phyloP scores from a whole-genome alignment of 2,113 vertebrate genomes.

The Eulacestoma nigropectus region DNA sequence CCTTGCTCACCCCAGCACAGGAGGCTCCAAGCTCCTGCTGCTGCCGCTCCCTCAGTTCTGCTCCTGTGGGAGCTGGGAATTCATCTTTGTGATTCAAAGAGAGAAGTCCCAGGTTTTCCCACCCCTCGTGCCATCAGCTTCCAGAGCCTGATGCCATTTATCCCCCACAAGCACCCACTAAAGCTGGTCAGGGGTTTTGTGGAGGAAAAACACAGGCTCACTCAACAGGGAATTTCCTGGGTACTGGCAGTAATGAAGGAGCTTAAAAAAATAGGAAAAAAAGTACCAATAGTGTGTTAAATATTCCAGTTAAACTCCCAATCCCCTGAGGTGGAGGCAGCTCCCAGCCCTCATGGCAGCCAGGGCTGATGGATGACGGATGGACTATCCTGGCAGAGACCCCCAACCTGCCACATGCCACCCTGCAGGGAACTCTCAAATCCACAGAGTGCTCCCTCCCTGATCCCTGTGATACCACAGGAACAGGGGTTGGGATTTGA shows the following conservation, averaged over 20 bases:
- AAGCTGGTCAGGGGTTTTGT: neutral
- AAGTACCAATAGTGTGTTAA: neutral
- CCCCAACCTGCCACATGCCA: rapidly evolving
- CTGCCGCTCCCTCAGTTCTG: neutral
- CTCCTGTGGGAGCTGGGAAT: neutral
- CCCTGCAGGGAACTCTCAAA: neutral
- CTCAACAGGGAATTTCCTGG: neutral
- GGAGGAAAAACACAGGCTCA: neutral
- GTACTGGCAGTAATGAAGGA: neutral
- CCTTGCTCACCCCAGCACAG: neutral
- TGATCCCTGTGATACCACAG: neutral
- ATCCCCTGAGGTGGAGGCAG: neutral
- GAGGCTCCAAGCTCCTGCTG: neutral
- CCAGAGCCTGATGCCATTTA: neutral
- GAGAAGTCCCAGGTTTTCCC: neutral
- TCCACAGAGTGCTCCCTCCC: neutral
- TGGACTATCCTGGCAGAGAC: neutral
- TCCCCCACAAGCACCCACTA: neutral
- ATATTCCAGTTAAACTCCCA: neutral
- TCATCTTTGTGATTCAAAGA: neutral
- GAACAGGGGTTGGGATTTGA: neutral
- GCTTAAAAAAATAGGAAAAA: neutral
- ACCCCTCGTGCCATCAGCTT: neutral
- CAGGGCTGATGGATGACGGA: neutral
- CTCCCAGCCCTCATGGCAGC: neutral